Base-by-base conservation (phyloP, 1,140 invertebrate genomes). In the Rhyacophila brunnea region DNA sequence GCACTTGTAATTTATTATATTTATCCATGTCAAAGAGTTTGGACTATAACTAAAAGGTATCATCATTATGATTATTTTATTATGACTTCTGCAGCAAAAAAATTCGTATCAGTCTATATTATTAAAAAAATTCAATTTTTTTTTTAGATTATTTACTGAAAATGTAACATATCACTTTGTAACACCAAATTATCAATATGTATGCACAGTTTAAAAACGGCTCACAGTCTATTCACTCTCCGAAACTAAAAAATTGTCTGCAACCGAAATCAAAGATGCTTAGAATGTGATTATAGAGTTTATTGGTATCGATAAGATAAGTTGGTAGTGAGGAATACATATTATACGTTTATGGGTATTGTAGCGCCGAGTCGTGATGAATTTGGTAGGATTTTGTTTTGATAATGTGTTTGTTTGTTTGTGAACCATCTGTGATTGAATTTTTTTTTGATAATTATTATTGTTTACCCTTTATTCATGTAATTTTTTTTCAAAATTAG, bases 351-450 rank as follows among this genome's bases (percentile, higher is more conserved):
- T 51, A 58, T 49, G 20, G 47, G 47, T 49, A 57, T n/a, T 42
- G 44, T 40, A 48, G 19, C 47, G 13, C 14, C 2, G 40, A 48
- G 44, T 1, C 10, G 9, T 57, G 40, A 19, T 10, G 47, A 42
- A 47, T 18, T 19, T 19, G 35, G 36, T 15, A 11, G 20, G 46
- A 55, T 36, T 42, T 52, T 35, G 20, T 44, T 45, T 11, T 10
- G 51, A 40, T 19, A n/a, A 45, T 48, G 23, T 34, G 19, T 19
- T 34, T 17, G 46, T 48, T 57, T 57, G 51, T 60, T 60, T 60
- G 52, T 55, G 46, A 60, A 55, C 58, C 58, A 60, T 48, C 58
- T 60, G 58, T 60, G 58, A 60, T 60, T 60, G 46, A 60, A 49
- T 48, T 49, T 48, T 55, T 54, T 53, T n/a, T n/a, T n/a, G n/a